Conservation (phyloP, 2,888 invertebrate species). For the Cephus sareptanus region DNA sequence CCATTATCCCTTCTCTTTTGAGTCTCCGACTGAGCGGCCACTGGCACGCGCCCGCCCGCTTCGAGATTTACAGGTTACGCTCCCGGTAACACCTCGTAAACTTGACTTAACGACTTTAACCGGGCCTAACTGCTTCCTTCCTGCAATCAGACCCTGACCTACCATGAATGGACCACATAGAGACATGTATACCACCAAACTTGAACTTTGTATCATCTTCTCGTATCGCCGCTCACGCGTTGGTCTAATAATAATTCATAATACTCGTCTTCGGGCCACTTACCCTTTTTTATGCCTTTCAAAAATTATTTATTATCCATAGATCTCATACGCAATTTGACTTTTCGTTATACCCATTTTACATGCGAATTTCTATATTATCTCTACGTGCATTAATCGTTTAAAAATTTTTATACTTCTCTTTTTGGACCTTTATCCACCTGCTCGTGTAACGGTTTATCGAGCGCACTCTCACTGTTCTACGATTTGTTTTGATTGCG, state of each 20-base stretch:
- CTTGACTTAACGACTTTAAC: constrained; percentile 66
- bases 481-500: constrained; percentile 65
- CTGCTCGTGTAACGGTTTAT: background rate
- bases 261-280: background rate
- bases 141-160: constrained; percentile 65
- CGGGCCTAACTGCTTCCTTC: constrained; percentile 67
- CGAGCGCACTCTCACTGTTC: constrained; percentile 37
- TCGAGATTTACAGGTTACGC: constrained; percentile 66
- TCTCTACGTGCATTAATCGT: background rate
- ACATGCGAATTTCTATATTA: background rate
- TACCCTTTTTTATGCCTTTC: background rate
- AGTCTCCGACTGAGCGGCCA: constrained; percentile 59
- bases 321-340: background rate
- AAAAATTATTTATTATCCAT: background rate
- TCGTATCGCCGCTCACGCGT: background rate
- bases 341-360: background rate
- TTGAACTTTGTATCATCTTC: background rate
- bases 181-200: background rate
- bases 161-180: constrained; percentile 31
- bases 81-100: constrained; percentile 67
- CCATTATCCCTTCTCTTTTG: constrained; percentile 44
- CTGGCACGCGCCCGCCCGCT: constrained; percentile 56
- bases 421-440: background rate
- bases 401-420: background rate
- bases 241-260: background rate